phyloP scores from a whole-genome alignment of 2,888 invertebrate genomes.

The Chymomyza fuscimana region DNA sequence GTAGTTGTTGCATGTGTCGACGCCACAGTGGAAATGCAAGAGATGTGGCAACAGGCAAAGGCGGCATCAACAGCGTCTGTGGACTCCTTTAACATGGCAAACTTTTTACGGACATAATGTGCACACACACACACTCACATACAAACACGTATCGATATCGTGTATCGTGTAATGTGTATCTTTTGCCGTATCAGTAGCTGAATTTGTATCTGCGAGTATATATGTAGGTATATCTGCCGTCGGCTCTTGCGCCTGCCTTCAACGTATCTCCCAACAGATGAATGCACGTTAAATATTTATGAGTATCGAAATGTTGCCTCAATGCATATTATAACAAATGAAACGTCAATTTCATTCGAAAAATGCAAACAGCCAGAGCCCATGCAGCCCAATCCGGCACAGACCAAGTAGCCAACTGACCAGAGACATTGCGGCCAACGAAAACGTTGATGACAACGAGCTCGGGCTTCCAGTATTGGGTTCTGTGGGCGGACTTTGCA shows the following conservation, averaged over 20 bases:
- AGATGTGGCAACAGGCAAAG: neutral
- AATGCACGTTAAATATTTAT: conserved; percentile 71
- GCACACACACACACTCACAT: no score
- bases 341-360: conserved; percentile 70
- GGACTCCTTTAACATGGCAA: neutral
- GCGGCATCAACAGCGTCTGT: neutral
- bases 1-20: conserved; percentile 42
- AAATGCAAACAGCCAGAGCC: conserved; percentile 47
- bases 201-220: neutral
- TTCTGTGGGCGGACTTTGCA: neutral
- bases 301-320: conserved; percentile 72
- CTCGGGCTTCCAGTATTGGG: neutral
- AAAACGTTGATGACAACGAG: neutral
- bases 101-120: conserved; percentile 47
- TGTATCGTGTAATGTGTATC: neutral
- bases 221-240: neutral
- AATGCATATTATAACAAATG: conserved; percentile 71
- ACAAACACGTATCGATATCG: conserved; percentile 12
- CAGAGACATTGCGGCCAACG: neutral
- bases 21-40: conserved; percentile 40
- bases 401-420: neutral
- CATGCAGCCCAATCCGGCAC: neutral
- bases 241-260: neutral
- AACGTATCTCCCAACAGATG: conserved; percentile 48
- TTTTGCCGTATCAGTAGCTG: neutral